Conservation (phyloP, 2,113 vertebrate species). For the Puntigrus tetrazona region DNA sequence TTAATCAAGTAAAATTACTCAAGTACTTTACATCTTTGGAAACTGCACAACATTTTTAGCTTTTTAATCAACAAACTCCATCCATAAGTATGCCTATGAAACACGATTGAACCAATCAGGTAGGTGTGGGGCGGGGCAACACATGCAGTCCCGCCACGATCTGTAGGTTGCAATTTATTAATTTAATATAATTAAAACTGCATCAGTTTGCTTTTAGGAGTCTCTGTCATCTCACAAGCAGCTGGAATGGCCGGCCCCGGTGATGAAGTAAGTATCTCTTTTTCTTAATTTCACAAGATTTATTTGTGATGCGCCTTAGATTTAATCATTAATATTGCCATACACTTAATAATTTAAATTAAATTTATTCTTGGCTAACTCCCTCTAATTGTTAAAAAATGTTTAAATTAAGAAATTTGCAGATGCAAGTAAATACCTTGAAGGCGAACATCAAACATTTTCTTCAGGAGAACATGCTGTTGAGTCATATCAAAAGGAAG, state of each 20-base stretch:
- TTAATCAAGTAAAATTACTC: too few relatives aligned
- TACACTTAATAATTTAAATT: background rate
- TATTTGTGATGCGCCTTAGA: background rate
- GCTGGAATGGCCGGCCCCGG: slow-evolving; percentile 6
- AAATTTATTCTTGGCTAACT: background rate
- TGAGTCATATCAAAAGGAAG: background rate
- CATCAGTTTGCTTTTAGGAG: background rate
- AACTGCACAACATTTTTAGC: too few relatives aligned
- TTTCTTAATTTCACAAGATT: background rate
- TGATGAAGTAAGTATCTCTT: slow-evolving; percentile 10
- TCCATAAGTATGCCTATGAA: too few relatives aligned
- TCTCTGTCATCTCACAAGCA: background rate
- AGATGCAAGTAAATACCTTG: slow-evolving; percentile 1
- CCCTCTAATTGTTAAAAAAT: background rate
- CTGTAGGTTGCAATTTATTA: background rate
- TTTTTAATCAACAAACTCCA: too few relatives aligned
- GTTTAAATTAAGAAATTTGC: slow-evolving; percentile 3
- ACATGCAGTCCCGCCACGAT: too few relatives aligned
- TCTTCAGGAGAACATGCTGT: background rate
- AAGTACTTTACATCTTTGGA: too few relatives aligned
- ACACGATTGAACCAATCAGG: too few relatives aligned
- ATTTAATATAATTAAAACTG: background rate
- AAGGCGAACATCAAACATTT: background rate
- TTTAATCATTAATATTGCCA: background rate
- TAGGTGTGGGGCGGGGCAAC: too few relatives aligned